Base-by-base conservation (phyloP, 2,888 invertebrate genomes). In the Nowickia ferox region DNA sequence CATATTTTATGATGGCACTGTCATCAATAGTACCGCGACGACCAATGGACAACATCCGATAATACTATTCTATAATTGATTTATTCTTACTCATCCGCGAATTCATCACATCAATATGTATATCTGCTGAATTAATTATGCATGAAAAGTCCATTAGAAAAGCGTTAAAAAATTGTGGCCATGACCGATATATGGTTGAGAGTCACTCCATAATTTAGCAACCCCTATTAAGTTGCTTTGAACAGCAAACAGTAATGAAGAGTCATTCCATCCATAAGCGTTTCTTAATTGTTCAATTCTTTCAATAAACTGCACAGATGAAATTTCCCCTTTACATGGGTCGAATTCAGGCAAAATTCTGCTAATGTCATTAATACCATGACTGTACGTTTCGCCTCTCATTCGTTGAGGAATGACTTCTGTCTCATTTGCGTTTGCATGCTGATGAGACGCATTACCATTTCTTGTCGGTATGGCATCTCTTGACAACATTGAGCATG, bases 81-180 rank as follows among this genome's bases (percentile, higher is more conserved):
- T 84, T 74, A 55, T 2, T 53, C 48, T 55, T 83, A 22, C 13
- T 42, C 42, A 57, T 66, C 11, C 44, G 71, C 46, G 74, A 59
- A 22, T 83, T 59, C 81, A 83, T 86, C 82, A 87, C 69, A 15
- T 78, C 72, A 30, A 83, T 85, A 57, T 84, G 84, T 10, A 66
- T 66, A 46, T 85, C 80, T 19, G 84, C 83, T 9, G 72, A 59
- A 59, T 80, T 83, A 10, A 15, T 57, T 3, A 57, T 22, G 17
- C 66, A 72, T 1, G 85, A 85, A 78, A 87, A 87, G 72, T 87
- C 83, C 9, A 6, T n/a, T 42, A 77, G 15, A 38, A 87, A 85
- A 4, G 55, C 71, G 13, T 11, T 10, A 1, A 77, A 75, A 55
- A 86, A 87, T 17, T 22, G 22, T 22, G 22, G 22, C 22, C 22